Conservation (phyloP, 2,888 invertebrate species). For the Crossocerus cetratus region DNA sequence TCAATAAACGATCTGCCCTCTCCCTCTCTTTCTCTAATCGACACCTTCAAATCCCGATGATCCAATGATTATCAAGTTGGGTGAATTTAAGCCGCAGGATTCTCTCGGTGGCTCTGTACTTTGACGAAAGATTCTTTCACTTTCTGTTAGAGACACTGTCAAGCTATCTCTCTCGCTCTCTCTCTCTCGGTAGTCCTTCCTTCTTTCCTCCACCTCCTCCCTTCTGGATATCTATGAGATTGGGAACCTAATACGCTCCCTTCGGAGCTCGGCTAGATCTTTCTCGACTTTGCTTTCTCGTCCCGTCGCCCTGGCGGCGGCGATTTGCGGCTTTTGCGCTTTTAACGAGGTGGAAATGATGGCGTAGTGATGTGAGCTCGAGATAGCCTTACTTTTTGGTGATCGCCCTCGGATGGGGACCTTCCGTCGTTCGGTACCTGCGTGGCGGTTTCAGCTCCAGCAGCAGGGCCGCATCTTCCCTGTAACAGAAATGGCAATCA, state of each 20-base stretch:
- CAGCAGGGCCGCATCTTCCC: constrained; percentile 69
- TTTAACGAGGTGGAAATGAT: constrained; percentile 40
- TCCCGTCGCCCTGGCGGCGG: too few relatives aligned
- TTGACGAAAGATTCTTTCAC: too few relatives aligned
- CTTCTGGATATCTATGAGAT: constrained; percentile 16
- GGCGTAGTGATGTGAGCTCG: constrained; percentile 53
- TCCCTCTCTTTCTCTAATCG: neutral
- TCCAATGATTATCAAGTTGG: too few relatives aligned
- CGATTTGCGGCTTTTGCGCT: neutral
- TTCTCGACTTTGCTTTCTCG: neutral
- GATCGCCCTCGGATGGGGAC: constrained; percentile 62
- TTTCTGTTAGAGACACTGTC: too few relatives aligned
- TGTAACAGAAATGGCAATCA: constrained; percentile 50
- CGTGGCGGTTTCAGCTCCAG: constrained; percentile 72
- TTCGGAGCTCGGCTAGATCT: neutral
- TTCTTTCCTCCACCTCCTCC: constrained; percentile 14
- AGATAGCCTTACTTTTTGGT: constrained; percentile 72
- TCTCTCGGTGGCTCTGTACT: too few relatives aligned
- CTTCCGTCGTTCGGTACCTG: constrained; percentile 66
- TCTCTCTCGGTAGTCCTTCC: constrained; percentile 17
- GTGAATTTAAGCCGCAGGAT: too few relatives aligned
- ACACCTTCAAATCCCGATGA: too few relatives aligned
- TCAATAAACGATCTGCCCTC: neutral
- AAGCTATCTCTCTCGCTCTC: constrained; percentile 21
- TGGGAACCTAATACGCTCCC: neutral